These are phyloP conservation scores for Parus major DNA, from an alignment of 2,113 vertebrate species.

Conservation along the genomic window DNA sequence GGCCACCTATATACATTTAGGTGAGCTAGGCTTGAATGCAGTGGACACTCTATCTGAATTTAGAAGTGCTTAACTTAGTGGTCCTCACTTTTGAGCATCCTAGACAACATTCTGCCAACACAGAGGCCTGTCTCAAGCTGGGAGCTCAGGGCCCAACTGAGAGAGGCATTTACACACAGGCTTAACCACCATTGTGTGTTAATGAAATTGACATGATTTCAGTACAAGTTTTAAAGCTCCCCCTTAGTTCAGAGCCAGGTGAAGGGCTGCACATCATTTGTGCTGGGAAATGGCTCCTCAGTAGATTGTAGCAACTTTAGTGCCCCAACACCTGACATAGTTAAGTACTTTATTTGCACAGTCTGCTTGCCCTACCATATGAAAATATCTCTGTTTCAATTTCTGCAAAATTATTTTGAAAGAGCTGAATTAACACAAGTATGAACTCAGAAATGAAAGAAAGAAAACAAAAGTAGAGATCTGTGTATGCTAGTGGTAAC, in stretches of 20 bases:
- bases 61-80: not conserved
- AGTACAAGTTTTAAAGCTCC: not conserved
- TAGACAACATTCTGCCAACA: not conserved
- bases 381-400: not conserved
- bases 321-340: not conserved
- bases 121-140: not conserved
- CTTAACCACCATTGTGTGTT: not conserved
- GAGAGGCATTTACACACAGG: not conserved
- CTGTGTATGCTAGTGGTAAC: not conserved
- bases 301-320: not conserved
- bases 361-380: not conserved
- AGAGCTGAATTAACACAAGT: not conserved
- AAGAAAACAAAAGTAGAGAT: not conserved
- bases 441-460: not conserved
- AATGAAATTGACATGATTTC: not conserved
- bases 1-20: not conserved
- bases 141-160: not conserved
- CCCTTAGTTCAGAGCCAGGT: not conserved
- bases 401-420: not conserved
- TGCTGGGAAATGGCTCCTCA: not conserved
- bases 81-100: not conserved
- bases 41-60: not conserved
- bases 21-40: not conserved
- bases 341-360: not conserved
- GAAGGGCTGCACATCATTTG: not conserved